Base-by-base conservation (phyloP, 2,888 invertebrate species). In the Quadriops clusia region DNA sequence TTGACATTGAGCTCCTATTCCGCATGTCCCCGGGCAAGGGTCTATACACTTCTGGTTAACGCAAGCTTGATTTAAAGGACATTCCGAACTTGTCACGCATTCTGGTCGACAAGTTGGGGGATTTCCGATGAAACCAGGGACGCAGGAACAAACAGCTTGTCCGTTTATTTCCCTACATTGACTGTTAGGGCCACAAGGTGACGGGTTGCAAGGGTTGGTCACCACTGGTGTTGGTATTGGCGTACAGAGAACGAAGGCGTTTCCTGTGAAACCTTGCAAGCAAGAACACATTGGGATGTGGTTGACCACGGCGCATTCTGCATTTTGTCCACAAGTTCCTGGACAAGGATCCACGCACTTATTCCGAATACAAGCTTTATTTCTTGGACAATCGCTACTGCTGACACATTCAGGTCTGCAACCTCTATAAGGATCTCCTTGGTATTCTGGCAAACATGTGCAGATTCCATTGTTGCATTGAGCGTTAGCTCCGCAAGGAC, bases 271-370 rank as follows among this genome's bases (percentile, higher is more conserved):
- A 5, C 61, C 60, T 31, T 49, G 42, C 5, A 63, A 56, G 46
- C 75, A 75, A 30, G 61, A 63, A 42, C 76, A 76, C 33, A 76
- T 76, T 5, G 83, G 78, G 40, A 77, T 74, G 48, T 84, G 83
- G 51, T 80, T 79, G 23, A 77, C 66, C 3, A 81, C 79, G 51
- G 74, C 69, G 47, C 84, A 84, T 38, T 70, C 56, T 7, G 82
- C 80, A 43, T 72, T 72, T 30, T 66, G 53, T 6, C 80, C 82
- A 56, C 84, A 84, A 12, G 74, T 74, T 47, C 75, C 79, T 37
- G 68, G 71, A 48, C 82, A 84, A 9, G 81, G 81, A 56, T 83
- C 74, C 10, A 68, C 51, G 50, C 83, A 83, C 47, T 72, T 76
- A 54, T 75, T 75, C 48, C 72, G 71, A 13, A 76, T 68, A 59